Evolutionary conservation across 1,140 invertebrate species (phyloP).

Genomic region (Heliconius hermathena): DNA sequence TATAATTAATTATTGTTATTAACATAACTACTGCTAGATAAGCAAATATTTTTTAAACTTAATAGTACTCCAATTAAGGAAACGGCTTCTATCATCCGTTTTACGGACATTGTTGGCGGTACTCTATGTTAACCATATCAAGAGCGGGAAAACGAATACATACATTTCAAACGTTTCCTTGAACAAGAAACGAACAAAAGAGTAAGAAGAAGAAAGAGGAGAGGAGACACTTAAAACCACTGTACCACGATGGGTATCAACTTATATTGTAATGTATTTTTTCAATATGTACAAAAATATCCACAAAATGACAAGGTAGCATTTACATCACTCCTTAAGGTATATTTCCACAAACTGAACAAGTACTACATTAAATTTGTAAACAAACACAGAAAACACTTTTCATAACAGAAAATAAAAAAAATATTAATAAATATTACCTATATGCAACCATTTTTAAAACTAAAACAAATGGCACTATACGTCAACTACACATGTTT

Average conservation of each 20-base stretch:
- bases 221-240: neutral
- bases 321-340: neutral
- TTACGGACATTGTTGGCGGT: no score
- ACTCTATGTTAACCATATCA: no score
- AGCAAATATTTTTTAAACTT: no score
- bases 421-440: conserved; percentile 42
- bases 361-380: neutral
- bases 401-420: neutral
- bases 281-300: neutral
- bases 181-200: neutral
- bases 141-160: no score
- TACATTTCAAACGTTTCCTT: no score
- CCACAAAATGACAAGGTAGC: neutral
- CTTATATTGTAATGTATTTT: neutral
- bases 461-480: conserved; percentile 47
- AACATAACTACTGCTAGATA: no score
- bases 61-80: no score
- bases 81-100: no score
- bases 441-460: conserved; percentile 67
- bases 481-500: conserved; percentile 43
- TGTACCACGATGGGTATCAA: neutral
- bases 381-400: neutral
- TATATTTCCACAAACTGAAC: neutral
- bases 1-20: neutral
- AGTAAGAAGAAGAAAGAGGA: neutral